Evolutionary conservation across 1,140 invertebrate species (phyloP).

Genomic region (Cotesia typhae): DNA sequence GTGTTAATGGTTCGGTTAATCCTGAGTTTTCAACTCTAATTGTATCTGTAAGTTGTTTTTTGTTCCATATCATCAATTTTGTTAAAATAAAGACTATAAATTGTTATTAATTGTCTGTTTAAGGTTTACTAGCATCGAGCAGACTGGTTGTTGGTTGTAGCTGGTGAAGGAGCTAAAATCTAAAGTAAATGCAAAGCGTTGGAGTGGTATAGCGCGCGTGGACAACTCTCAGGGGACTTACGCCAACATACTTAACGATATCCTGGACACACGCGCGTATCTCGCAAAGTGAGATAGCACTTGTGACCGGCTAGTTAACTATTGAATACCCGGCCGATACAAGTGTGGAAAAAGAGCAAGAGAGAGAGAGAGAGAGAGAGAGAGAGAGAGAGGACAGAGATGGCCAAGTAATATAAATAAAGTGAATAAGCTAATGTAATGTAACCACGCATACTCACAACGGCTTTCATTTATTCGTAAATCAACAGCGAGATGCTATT

Average conservation of each 20-base stretch:
- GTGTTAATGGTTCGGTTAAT: too few relatives aligned
- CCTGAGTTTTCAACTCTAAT: too few relatives aligned
- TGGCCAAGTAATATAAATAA: background rate
- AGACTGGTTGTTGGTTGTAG: background rate
- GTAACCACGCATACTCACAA: slow-evolving; percentile 24
- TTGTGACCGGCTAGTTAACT: background rate
- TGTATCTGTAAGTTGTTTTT: too few relatives aligned
- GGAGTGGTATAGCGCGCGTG: slow-evolving; percentile 15
- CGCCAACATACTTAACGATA: slow-evolving; percentile 23
- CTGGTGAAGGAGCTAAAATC: slow-evolving; percentile 15
- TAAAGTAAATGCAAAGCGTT: slow-evolving; percentile 6
- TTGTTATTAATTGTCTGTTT: too few relatives aligned
- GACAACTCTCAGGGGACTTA: slow-evolving; percentile 7
- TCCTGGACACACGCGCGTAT: slow-evolving; percentile 20
- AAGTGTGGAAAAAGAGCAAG: background rate
- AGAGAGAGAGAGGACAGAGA: slow-evolving; percentile 3
- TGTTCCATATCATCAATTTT: too few relatives aligned
- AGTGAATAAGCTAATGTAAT: slow-evolving; percentile 13
- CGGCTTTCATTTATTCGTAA: slow-evolving; percentile 61
- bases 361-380: slow-evolving; percentile 12
- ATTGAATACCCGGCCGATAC: too few relatives aligned
- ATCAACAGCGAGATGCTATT: slow-evolving; percentile 57
- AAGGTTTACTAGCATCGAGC: too few relatives aligned
- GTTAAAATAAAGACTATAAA: too few relatives aligned
- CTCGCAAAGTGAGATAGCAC: slow-evolving; percentile 21